Evolutionary conservation across 1,140 invertebrate species (phyloP).

Genomic region (Bombus balteatus): DNA sequence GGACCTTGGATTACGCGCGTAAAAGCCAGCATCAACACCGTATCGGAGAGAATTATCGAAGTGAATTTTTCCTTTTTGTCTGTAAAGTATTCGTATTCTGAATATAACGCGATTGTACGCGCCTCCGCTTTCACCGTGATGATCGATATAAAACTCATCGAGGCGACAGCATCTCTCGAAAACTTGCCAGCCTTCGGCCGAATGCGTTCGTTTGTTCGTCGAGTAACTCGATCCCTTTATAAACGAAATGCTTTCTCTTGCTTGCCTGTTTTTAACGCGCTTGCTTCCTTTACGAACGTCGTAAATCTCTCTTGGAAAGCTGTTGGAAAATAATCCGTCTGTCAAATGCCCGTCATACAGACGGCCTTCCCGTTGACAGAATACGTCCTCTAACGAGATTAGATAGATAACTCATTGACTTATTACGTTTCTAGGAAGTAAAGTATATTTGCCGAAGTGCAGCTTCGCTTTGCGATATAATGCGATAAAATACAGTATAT

Average conservation of each 20-base stretch:
- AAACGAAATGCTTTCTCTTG: neutral
- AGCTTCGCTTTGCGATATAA: no score
- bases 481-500: no score
- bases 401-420: no score
- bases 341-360: neutral
- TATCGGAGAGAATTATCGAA: neutral
- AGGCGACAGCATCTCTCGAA: neutral
- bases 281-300: neutral
- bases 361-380: neutral
- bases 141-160: neutral
- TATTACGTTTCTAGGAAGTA: no score
- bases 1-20: neutral
- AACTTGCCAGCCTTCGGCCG: neutral
- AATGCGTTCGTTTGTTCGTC: neutral
- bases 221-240: neutral
- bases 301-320: neutral
- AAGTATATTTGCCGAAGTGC: no score
- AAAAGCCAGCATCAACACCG: neutral
- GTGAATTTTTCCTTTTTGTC: neutral
- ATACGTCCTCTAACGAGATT: no score
- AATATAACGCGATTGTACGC: neutral
- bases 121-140: constrained; percentile 18
- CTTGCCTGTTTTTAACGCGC: neutral
- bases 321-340: neutral
- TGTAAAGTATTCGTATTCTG: neutral